phyloP scores from a whole-genome alignment of 92 coral and sea anemone species.

The Isaurus tuberculatus region DNA sequence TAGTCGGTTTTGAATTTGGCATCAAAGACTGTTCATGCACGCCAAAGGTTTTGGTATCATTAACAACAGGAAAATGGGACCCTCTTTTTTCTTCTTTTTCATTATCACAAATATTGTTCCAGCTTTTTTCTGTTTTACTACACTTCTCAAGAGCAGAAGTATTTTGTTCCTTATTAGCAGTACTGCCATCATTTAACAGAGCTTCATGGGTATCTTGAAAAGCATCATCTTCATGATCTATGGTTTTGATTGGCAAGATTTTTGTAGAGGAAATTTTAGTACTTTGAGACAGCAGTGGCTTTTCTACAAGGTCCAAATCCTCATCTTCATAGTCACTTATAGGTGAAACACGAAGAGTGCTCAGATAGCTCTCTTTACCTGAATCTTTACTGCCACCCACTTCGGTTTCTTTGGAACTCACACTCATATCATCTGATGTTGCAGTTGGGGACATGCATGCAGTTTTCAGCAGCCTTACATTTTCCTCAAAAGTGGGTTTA shows the following conservation, averaged over 20 bases:
- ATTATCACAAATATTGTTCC: neutral
- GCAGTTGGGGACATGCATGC: neutral
- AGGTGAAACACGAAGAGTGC: conserved; percentile 14
- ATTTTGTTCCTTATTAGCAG: neutral
- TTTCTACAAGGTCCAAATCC: neutral
- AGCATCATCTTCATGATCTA: neutral
- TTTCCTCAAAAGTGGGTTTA: neutral
- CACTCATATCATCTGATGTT: neutral
- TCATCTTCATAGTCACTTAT: conserved; percentile 26
- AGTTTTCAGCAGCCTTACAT: neutral
- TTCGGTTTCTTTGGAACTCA: neutral
- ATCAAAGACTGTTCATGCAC: neutral
- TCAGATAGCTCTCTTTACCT: neutral
- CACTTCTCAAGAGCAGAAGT: neutral
- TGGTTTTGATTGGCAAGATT: neutral
- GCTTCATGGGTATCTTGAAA: neutral
- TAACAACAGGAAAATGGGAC: neutral
- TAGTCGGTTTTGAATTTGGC: neutral
- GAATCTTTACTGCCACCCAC: neutral
- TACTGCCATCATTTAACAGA: neutral
- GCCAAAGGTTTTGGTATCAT: neutral
- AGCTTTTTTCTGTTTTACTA: neutral
- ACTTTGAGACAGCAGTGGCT: neutral
- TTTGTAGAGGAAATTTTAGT: neutral
- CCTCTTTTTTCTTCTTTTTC: neutral